Base-by-base conservation (phyloP, 2,888 invertebrate species). In the Gandaritis pyraliata region DNA sequence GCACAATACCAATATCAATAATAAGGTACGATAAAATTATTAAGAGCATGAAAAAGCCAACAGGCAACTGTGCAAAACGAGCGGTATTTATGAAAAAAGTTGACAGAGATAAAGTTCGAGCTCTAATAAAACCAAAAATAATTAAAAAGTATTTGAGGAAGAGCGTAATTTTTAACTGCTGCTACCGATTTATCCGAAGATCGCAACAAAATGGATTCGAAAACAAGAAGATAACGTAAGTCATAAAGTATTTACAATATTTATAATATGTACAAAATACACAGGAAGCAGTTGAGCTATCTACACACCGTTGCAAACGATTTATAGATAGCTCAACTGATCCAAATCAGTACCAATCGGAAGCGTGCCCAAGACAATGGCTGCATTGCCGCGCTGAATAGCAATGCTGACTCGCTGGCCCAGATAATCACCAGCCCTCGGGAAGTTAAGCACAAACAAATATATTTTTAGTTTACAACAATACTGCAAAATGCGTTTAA, bases 41-140 rank as follows among this genome's bases (percentile, higher is more conserved):
- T 10, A 68, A 60, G 57, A 70, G 68, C 38, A 53, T 43, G 23
- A 74, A 69, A 61, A 75, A 72, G 15, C 49, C 51, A 2, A 51
- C 63, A 5, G 58, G 48, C 4, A 71, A 68, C 0, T 90, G 90
- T 69, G 88, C 86, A 7, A 77, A 74, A 69, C 75, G 90, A 59
- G 84, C 86, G 1, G 79, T 90, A 2, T 85, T 79, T 69, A 62
- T 90, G 29, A 80, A 77, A 65, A 88, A 82, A 79, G 61, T 76
- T 18, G 75, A 75, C 36, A 65, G 64, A 2, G 64, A 77, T 16
- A 77, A 73, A 60, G 77, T 89, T 7, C 77, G 76, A 50, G 83
- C 82, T 12, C 65, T 72, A 11, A 81, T 89, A 57, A 85, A 83
- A 68, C 64, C 72, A 16, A 72, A 69, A 16, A 66, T 72, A 29